Base-by-base conservation (phyloP, 2,113 vertebrate genomes). In the Uria aalge region DNA sequence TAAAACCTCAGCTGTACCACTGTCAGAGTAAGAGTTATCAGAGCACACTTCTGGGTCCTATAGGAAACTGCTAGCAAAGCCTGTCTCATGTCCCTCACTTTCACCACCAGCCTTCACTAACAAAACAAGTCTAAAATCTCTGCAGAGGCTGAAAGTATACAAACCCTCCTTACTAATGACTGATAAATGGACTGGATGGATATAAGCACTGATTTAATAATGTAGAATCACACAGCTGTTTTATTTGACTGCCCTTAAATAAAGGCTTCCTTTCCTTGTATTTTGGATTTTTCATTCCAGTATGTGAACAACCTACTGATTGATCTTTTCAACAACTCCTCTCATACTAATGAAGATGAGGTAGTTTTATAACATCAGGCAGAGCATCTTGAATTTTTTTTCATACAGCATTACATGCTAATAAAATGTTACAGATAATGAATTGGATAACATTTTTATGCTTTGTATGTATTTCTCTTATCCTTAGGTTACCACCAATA, bases 341-440 rank as follows among this genome's bases (percentile, higher is more conserved):
- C 87, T 87, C 89, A 20, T 43, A 63, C 74, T 76, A 66, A 23
- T 76, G 91, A 97, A 15, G 48, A 85, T 50, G 75, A 92, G 55
- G 78, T 62, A 91, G 80, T 71, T 93, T 96, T 83, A 62, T 87
- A 96, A 79, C 34, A 88, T 18, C 78, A 92, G 74, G 75, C 77
- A 95, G 63, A 93, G 67, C 41, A 77, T 86, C 90, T 68, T 52
- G 45, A 81, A 60, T 79, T 88, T 64, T 89, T 68, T 94, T 92
- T 89, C 94, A 83, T 55, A 67, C 10, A 82, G 94, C 74, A 86
- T 81, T 78, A 92, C 74, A 73, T 52, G 76, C 32, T 21, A 95
- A 96, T 90, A 91, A 96, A 97, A 87, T 66, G 40, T 86, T 90
- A 85, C 16, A 5, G 77, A 57, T 74, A 72, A 88, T 76, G 94